A percentile compares a stretch with the other conserved stretches of the same genome.
These are phyloP conservation scores for Melikaiella ostensackeni DNA, from an alignment of 2,888 invertebrate genomes.

Conservation along the genomic window DNA sequence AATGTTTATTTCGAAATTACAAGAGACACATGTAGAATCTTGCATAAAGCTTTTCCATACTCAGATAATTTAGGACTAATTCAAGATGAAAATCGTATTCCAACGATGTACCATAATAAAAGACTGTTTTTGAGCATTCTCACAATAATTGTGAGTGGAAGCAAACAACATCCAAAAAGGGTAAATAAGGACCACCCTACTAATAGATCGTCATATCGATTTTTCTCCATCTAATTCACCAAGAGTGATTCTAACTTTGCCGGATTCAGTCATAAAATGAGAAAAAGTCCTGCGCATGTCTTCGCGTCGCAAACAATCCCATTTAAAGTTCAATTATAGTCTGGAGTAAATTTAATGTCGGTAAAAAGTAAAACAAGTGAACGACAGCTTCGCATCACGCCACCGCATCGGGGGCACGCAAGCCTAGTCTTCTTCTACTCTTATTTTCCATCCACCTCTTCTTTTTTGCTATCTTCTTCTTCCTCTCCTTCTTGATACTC, in stretches of 20 bases:
- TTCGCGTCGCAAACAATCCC: slow-evolving; percentile 65
- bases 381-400: slow-evolving; percentile 66
- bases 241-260: background rate
- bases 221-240: too few relatives aligned
- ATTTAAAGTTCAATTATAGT: slow-evolving; percentile 70
- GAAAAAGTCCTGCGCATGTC: background rate
- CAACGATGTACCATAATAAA: too few relatives aligned
- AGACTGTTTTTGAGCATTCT: too few relatives aligned
- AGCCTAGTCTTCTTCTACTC: slow-evolving; percentile 56
- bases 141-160: too few relatives aligned
- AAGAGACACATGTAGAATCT: too few relatives aligned
- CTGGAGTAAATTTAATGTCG: slow-evolving; percentile 63
- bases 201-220: too few relatives aligned
- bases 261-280: background rate
- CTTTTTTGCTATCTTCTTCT: slow-evolving; percentile 38
- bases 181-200: too few relatives aligned
- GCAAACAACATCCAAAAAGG: too few relatives aligned
- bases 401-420: slow-evolving; percentile 66
- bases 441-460: slow-evolving; percentile 35
- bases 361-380: slow-evolving; percentile 49
- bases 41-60: too few relatives aligned
- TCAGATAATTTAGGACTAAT: too few relatives aligned
- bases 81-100: too few relatives aligned
- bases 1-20: too few relatives aligned
- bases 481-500: slow-evolving; percentile 40